phyloP scores from a whole-genome alignment of 2,888 invertebrate species.

The Napeogenes inachia region DNA sequence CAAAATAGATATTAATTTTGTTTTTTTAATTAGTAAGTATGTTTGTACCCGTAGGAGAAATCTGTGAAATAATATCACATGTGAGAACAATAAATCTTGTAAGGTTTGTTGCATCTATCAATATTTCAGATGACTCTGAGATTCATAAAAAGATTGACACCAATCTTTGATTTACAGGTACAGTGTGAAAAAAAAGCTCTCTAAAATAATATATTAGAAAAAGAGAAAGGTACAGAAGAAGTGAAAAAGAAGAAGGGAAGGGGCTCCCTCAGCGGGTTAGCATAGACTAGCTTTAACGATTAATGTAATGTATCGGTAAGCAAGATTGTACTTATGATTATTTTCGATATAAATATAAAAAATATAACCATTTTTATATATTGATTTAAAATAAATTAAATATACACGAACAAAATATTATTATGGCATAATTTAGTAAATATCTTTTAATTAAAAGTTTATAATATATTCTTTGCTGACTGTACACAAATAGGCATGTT shows the following conservation, averaged over 20 bases:
- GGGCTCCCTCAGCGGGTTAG: not conserved
- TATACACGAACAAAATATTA: no score
- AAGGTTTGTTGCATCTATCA: not conserved
- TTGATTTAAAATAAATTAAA: no score
- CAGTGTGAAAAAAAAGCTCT: slow-evolving; percentile 11
- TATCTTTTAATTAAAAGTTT: not conserved
- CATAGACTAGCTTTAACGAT: no score
- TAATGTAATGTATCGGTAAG: no score
- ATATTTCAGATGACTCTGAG: slow-evolving; percentile 8
- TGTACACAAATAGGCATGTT: slow-evolving; percentile 5
- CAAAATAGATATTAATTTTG: slow-evolving; percentile 9
- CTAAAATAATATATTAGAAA: not conserved
- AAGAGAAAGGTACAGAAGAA: no score
- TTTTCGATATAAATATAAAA: no score
- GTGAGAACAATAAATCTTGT: not conserved
- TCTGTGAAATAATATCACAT: no score
- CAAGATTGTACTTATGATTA: no score
- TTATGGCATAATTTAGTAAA: not conserved
- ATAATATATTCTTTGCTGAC: not conserved
- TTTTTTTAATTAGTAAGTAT: not conserved
- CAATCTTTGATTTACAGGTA: slow-evolving; percentile 10
- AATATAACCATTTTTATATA: no score
- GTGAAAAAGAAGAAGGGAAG: no score
- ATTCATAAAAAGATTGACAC: slow-evolving; percentile 19
- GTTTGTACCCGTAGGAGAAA: no score